Conservation (phyloP, 2,113 vertebrate genomes). For the Ariopsis seemanni region DNA sequence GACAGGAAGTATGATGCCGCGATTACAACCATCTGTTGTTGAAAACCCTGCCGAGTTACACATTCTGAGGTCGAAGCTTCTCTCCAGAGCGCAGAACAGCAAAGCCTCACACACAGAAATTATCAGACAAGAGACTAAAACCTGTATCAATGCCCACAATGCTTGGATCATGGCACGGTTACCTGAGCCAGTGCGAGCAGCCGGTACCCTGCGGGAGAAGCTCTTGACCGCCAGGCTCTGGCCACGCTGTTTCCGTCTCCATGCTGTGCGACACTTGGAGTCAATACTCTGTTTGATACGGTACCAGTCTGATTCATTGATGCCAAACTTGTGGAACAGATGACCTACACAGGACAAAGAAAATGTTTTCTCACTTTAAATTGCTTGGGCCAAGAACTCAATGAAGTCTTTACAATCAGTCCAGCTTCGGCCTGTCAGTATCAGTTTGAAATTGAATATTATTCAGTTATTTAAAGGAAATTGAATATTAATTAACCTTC, state of each 20-base stretch:
- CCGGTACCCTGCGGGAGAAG: constrained; percentile 89
- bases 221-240: constrained; percentile 97
- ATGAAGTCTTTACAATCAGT: background rate
- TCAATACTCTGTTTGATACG: constrained; percentile 99
- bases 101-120: constrained; percentile 23
- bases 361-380: background rate
- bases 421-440: background rate
- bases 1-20: constrained; percentile 66
- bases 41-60: constrained; percentile 5
- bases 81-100: constrained; percentile 21
- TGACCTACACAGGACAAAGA: constrained; percentile 76
- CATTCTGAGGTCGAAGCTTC: constrained; percentile 29
- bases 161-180: constrained; percentile 30
- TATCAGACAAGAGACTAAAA: constrained; percentile 3
- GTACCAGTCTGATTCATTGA: constrained; percentile 96
- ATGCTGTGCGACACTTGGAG: constrained; percentile 96
- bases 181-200: constrained; percentile 77
- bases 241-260: constrained; percentile 93
- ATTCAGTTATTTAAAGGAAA: background rate
- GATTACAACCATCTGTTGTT: constrained; percentile 73
- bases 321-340: constrained; percentile 93
- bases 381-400: background rate
- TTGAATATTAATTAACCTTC: background rate
- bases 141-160: background rate
- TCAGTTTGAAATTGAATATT: background rate